phyloP scores from a whole-genome alignment of 2,797 vertebrate genomes.

The Hoplostethus atlanticus region DNA sequence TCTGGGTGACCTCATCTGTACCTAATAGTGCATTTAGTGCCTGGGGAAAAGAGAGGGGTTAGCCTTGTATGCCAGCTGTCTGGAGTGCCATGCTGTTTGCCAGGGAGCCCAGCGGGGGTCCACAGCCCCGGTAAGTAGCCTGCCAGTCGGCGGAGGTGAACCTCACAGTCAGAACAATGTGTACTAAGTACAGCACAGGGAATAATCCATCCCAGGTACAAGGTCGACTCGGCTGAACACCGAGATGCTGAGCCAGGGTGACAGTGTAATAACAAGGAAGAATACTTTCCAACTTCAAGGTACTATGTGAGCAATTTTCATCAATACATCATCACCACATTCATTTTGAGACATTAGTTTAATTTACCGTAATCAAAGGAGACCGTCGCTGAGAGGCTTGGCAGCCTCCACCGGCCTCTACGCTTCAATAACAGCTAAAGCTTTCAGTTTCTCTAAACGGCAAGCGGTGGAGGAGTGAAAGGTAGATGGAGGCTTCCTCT shows the following conservation, averaged over 20 bases:
- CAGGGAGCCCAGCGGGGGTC: conserved; percentile 56
- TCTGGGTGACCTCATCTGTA: conserved; percentile 54
- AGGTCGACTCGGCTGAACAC: background rate
- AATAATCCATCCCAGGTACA: conserved; percentile 10
- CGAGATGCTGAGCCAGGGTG: background rate
- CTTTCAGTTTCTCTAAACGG: too few species aligned
- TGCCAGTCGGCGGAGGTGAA: conserved; percentile 34
- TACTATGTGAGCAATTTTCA: background rate
- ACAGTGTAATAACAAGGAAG: background rate
- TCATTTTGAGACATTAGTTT: too few species aligned
- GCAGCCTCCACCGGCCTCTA: too few species aligned
- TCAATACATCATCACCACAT: too few species aligned
- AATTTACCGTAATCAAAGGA: too few species aligned
- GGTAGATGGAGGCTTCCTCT: too few species aligned
- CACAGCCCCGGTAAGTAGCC: conserved; percentile 35
- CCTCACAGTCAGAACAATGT: conserved; percentile 33
- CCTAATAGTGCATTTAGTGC: conserved; percentile 58
- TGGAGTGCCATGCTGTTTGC: conserved; percentile 56
- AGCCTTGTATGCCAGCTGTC: conserved; percentile 58
- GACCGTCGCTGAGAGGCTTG: too few species aligned
- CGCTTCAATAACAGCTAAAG: too few species aligned
- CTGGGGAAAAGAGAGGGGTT: conserved; percentile 45
- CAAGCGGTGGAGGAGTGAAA: too few species aligned
- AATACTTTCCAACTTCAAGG: background rate
- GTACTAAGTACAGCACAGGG: conserved; percentile 3